Percentiles rank a stretch among this genome's conserved stretches.
Evolutionary conservation across 1,140 invertebrate species (phyloP).

Genomic region (Carcinoscorpius rotundicauda): DNA sequence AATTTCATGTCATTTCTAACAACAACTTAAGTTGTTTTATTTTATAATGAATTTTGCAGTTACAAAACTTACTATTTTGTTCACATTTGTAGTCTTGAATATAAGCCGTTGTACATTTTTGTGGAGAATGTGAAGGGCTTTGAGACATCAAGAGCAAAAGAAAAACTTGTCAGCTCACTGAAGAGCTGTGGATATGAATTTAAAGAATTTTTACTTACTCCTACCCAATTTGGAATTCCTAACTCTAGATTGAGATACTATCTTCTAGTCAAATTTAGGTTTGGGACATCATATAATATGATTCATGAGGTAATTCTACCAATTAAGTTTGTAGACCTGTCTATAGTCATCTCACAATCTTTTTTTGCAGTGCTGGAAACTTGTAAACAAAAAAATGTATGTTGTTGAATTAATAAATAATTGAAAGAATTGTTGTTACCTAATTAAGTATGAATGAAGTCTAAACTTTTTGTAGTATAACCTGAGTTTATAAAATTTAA

Average conservation of each 20-base stretch:
- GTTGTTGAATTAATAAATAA: too few species aligned
- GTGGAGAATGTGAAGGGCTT: conserved; percentile 92
- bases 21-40: neutral
- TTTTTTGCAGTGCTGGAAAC: too few species aligned
- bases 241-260: conserved; percentile 85
- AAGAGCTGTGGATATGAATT: conserved; percentile 41
- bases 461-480: too few species aligned
- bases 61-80: conserved; percentile 10
- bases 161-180: conserved; percentile 52
- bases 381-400: too few species aligned
- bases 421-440: too few species aligned
- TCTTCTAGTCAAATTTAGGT: conserved; percentile 52
- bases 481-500: too few species aligned
- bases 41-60: neutral
- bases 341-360: too few species aligned
- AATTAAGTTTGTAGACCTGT: too few species aligned
- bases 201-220: conserved; percentile 77
- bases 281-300: neutral
- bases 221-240: conserved; percentile 70
- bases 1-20: neutral
- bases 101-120: conserved; percentile 57
- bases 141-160: conserved; percentile 61
- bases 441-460: too few species aligned
- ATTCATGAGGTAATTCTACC: too few species aligned
- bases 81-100: conserved; percentile 36